These are phyloP conservation scores for Bombus turneri DNA, from an alignment of 1,140 invertebrate species.

Conservation along the genomic window DNA sequence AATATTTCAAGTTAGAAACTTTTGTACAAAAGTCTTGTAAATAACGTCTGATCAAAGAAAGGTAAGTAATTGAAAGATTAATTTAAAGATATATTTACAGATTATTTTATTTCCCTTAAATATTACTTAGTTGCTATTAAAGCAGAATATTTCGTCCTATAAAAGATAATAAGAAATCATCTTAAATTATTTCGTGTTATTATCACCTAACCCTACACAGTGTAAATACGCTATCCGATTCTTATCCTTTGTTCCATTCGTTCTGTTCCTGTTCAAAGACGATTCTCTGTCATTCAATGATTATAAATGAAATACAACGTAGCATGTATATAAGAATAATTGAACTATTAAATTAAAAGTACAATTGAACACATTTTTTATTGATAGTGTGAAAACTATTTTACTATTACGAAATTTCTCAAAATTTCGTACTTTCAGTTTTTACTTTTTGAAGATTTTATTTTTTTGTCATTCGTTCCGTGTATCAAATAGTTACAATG, in stretches of 20 bases:
- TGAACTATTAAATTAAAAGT: too few species aligned
- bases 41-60: not conserved
- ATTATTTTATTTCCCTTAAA: not conserved
- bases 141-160: not conserved
- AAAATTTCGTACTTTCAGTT: not conserved
- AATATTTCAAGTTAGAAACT: not conserved
- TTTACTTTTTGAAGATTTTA: not conserved
- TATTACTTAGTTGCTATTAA: not conserved
- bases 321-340: too few species aligned
- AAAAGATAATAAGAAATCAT: not conserved
- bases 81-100: not conserved
- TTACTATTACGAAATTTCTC: not conserved
- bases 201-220: not conserved
- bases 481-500: not conserved
- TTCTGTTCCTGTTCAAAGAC: not conserved
- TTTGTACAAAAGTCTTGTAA: not conserved
- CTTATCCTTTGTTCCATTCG: not conserved
- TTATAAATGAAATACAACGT: not conserved
- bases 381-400: not conserved
- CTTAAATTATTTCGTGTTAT: too few species aligned
- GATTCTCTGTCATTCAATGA: not conserved
- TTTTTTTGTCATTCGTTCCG: not conserved
- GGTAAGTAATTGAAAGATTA: conserved; percentile 10
- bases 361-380: too few species aligned
- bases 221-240: not conserved